These are phyloP conservation scores for Platygyra sinensis DNA, from an alignment of 64 coral and sea anemone species.

Conservation along the genomic window DNA sequence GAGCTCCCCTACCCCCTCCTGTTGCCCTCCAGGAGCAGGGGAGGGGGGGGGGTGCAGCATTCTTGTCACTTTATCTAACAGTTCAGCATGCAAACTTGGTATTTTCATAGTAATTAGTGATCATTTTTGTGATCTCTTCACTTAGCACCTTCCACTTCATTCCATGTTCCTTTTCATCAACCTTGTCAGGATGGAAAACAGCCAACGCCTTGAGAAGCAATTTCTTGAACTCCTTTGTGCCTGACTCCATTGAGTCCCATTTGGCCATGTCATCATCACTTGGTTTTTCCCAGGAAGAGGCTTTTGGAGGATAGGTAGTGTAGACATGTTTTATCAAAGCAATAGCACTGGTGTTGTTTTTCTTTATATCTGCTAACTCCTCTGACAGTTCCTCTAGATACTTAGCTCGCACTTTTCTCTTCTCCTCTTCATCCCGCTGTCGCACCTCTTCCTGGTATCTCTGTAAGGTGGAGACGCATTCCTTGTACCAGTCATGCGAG, in stretches of 20 bases:
- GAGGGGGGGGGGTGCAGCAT: too few relatives aligned
- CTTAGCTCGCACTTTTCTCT: conserved; percentile 27
- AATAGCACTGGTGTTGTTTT: conserved; percentile 1
- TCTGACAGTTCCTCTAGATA: conserved; percentile 21
- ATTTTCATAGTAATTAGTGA: conserved; percentile 41
- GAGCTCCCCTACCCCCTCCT: too few relatives aligned
- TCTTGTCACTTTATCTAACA: too few relatives aligned
- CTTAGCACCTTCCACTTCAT: conserved; percentile 38
- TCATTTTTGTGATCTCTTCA: conserved; percentile 50
- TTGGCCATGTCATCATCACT: conserved; percentile 1
- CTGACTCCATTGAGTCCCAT: conserved; percentile 5
- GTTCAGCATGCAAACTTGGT: conserved; percentile 32
- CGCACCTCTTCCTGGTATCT: conserved; percentile 59
- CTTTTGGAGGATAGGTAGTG: neutral
- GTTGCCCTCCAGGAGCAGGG: too few relatives aligned
- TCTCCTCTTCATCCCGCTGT: conserved; percentile 53
- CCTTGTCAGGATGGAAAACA: conserved; percentile 42
- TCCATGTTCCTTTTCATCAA: conserved; percentile 42
- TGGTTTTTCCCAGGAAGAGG: conserved; percentile 17
- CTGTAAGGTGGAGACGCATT: conserved; percentile 45
- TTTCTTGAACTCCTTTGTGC: conserved; percentile 22
- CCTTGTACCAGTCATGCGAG: conserved; percentile 63
- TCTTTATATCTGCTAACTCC: conserved; percentile 5
- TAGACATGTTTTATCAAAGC: conserved; percentile 13
- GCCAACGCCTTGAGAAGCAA: neutral